Percentiles rank a stretch among this genome's conserved stretches.
These are phyloP conservation scores for Lepus townsendii DNA, from an alignment of 2,797 vertebrate genomes.

Conservation along the genomic window DNA sequence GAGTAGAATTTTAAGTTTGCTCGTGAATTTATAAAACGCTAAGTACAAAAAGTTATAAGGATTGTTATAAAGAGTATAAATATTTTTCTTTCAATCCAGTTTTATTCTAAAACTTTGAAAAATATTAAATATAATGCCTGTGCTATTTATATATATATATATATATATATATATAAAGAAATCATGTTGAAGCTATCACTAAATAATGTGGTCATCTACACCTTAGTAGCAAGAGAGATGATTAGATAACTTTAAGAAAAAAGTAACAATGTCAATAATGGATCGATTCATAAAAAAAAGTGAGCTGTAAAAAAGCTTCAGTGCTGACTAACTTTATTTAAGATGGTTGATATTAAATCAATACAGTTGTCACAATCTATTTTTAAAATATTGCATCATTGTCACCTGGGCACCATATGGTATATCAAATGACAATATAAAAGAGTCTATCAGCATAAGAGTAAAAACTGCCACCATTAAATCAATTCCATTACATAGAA, in stretches of 20 bases:
- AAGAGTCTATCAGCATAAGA: slow-evolving; percentile 23
- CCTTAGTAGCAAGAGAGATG: not conserved
- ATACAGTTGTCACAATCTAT: slow-evolving; percentile 52
- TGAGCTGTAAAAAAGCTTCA: not conserved
- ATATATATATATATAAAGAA: not conserved
- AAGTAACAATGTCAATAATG: not conserved
- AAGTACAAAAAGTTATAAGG: not conserved
- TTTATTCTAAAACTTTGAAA: not conserved
- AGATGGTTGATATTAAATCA: slow-evolving; percentile 35
- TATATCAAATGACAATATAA: slow-evolving; percentile 37
- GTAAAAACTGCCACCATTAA: slow-evolving; percentile 58
- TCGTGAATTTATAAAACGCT: not conserved
- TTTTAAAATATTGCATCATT: slow-evolving; percentile 43
- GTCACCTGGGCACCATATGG: slow-evolving; percentile 11
- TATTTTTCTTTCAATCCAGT: not conserved
- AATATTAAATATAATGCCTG: not conserved
- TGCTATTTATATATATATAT: not conserved
- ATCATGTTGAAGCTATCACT: not conserved
- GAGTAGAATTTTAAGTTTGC: not conserved
- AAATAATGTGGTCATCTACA: not conserved
- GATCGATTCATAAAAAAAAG: not conserved
- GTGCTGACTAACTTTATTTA: slow-evolving; percentile 17
- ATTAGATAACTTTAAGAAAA: not conserved
- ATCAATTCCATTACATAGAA: slow-evolving; percentile 48
- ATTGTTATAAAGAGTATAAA: not conserved